Evolutionary conservation across 2,797 vertebrate species (phyloP).

Genomic region (Brachyalestes nurse): DNA sequence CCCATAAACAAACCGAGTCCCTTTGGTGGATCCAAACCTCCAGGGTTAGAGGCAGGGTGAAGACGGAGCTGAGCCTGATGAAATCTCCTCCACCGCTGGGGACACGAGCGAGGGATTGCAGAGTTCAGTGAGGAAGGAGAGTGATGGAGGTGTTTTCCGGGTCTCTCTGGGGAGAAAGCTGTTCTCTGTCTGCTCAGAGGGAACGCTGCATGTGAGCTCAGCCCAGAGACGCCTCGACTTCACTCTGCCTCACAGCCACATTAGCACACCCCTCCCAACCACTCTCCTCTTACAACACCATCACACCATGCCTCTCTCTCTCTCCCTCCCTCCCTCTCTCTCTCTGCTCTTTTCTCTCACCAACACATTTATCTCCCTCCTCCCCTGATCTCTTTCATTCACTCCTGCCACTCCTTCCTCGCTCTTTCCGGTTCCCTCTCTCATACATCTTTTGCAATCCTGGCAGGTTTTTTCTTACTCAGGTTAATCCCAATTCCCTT

Average conservation of each 20-base stretch:
- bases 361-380: conserved; percentile 46
- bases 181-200: conserved; percentile 46
- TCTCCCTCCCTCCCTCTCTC: conserved; percentile 46
- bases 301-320: conserved; percentile 44
- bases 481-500: conserved; percentile 4
- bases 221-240: conserved; percentile 42
- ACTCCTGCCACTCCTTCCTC: conserved; percentile 13
- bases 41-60: background rate
- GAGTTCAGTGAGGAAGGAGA: conserved; percentile 45
- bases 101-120: background rate
- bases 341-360: conserved; percentile 40
- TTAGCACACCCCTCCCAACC: conserved; percentile 57
- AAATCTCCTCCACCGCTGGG: conserved; percentile 1
- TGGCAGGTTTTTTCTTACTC: conserved; percentile 32
- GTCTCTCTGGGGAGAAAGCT: conserved; percentile 38
- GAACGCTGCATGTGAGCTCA: conserved; percentile 47
- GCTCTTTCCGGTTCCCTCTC: conserved; percentile 24
- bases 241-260: conserved; percentile 45
- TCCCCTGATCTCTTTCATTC: conserved; percentile 48
- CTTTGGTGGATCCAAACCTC: background rate
- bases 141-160: conserved; percentile 5
- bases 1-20: background rate
- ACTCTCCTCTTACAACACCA: conserved; percentile 40
- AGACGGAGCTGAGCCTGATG: background rate
- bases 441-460: conserved; percentile 29